A percentile compares a stretch with the other conserved stretches of the same genome.
Evolutionary conservation across 2,113 vertebrate species (phyloP).

Genomic region (Rattus norvegicus): DNA sequence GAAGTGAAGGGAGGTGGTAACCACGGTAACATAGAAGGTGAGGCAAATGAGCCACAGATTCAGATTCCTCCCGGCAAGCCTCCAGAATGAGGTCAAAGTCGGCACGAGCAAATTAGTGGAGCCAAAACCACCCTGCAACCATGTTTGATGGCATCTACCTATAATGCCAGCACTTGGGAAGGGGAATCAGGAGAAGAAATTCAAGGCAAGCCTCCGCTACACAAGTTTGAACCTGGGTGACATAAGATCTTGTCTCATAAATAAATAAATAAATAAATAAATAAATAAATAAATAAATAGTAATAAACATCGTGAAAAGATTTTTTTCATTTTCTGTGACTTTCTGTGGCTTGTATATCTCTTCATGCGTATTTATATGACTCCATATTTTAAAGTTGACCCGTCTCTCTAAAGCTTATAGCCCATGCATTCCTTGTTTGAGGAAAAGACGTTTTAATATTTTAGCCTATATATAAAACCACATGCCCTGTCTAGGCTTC

Average conservation of each 20-base stretch:
- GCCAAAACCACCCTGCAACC: too few relatives aligned
- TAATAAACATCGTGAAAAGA: not conserved
- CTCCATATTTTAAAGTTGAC: constrained; percentile 33
- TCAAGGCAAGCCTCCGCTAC: not conserved
- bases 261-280: not conserved
- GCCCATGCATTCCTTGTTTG: constrained; percentile 13
- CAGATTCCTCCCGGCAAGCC: not conserved
- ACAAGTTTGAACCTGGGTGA: not conserved
- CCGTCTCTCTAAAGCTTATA: not conserved
- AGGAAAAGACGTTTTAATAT: constrained; percentile 42
- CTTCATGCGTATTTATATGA: constrained; percentile 22
- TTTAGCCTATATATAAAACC: constrained; percentile 40
- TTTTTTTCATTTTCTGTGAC: not conserved
- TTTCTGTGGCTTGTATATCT: not conserved
- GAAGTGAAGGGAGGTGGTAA: not conserved
- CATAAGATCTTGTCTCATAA: not conserved
- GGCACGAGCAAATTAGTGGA: not conserved
- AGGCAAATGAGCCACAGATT: not conserved
- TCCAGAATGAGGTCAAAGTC: not conserved
- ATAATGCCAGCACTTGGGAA: not conserved
- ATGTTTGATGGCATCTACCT: not conserved
- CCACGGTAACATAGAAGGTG: not conserved
- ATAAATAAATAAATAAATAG: not conserved
- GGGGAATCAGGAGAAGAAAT: not conserved
- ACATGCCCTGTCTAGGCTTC: constrained; percentile 15